Conservation (phyloP, 1,140 invertebrate species). For the Drosophila pseudoananassae region DNA sequence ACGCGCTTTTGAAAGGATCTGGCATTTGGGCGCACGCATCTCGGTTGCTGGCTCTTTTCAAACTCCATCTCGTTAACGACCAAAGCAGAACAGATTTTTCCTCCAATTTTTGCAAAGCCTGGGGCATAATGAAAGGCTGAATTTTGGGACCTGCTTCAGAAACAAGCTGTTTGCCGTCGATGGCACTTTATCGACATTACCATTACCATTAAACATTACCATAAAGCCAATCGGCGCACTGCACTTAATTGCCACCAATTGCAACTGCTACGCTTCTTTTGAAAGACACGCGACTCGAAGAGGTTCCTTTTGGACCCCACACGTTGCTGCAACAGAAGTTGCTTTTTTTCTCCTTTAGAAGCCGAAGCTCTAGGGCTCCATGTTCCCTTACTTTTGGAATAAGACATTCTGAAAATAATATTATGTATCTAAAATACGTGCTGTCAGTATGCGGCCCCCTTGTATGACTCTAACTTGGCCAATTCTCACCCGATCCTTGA, state of each 20-base stretch:
- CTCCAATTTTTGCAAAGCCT: conserved; percentile 15
- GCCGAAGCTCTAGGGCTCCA: no score
- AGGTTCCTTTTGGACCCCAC: conserved; percentile 8
- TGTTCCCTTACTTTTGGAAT: no score
- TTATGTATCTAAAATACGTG: no score
- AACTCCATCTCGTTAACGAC: conserved; percentile 53
- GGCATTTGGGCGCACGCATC: conserved; percentile 59
- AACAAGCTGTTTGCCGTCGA: conserved; percentile 4
- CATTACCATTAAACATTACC: conserved; percentile 50
- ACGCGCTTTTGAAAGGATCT: conserved; percentile 13
- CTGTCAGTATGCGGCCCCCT: no score
- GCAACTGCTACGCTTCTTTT: conserved; percentile 42
- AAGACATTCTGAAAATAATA: no score
- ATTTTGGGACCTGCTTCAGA: background rate
- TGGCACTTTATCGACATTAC: conserved; percentile 38
- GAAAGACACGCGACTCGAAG: background rate
- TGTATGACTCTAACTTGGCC: no score
- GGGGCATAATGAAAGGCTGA: conserved; percentile 23
- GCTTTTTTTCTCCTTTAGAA: background rate
- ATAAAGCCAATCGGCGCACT: conserved; percentile 42
- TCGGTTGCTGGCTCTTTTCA: conserved; percentile 1
- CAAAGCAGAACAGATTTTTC: conserved; percentile 67
- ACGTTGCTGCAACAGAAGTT: background rate
- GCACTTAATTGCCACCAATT: conserved; percentile 38
- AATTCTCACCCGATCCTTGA: no score